A percentile compares a stretch with the other conserved stretches of the same genome.
phyloP scores from a whole-genome alignment of 2,888 invertebrate species.

The Timema cristinae region DNA sequence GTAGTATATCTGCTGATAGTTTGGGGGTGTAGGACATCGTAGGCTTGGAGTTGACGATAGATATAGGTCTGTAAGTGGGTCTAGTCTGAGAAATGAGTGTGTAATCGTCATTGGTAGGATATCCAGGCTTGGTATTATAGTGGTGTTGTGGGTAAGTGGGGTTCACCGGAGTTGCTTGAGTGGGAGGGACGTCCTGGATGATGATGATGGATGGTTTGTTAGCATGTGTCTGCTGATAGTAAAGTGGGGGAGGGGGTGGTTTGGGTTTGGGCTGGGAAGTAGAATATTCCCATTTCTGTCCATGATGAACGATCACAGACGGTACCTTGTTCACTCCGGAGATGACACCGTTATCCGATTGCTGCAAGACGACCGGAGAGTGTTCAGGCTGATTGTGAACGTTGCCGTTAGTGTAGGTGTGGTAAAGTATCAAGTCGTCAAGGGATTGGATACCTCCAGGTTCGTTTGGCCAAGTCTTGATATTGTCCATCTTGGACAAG shows the following conservation, averaged over 20 bases:
- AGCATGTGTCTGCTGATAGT: constrained; percentile 18
- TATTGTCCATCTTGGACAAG: not conserved
- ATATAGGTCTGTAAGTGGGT: not conserved
- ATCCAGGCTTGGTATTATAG: constrained; percentile 20
- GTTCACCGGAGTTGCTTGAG: not conserved
- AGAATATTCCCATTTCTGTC: constrained; percentile 26
- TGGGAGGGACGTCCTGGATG: constrained; percentile 22
- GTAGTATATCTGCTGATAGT: not conserved
- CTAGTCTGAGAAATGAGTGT: not conserved
- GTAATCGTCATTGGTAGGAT: not conserved
- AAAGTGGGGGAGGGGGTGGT: constrained; percentile 23
- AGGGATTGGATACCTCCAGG: constrained; percentile 17
- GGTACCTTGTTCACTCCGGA: constrained; percentile 23
- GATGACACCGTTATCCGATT: constrained; percentile 14
- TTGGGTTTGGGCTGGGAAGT: not conserved
- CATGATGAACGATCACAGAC: constrained; percentile 23
- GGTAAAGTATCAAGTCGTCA: constrained; percentile 26
- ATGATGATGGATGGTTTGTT: constrained; percentile 21
- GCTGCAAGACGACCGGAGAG: constrained; percentile 19
- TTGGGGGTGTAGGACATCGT: not conserved
- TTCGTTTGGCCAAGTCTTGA: constrained; percentile 24
- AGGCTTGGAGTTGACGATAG: not conserved
- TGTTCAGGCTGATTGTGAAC: constrained; percentile 3
- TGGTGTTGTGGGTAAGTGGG: constrained; percentile 3
- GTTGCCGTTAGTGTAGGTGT: constrained; percentile 26